These are phyloP conservation scores for Drosophila monieri DNA, from an alignment of 2,888 invertebrate genomes.

Conservation along the genomic window DNA sequence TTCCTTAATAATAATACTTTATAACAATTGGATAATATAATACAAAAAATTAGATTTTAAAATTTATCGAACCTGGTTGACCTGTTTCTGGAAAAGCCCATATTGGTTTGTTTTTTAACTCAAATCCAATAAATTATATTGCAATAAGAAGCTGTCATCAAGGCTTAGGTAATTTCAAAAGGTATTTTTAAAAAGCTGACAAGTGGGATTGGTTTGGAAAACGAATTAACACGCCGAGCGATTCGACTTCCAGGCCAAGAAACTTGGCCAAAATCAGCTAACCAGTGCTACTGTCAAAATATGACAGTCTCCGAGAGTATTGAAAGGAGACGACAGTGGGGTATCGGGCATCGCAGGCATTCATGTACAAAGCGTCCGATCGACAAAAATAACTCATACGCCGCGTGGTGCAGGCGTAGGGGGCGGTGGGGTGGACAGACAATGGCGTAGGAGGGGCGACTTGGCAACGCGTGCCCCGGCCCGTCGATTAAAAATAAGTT, in stretches of 20 bases:
- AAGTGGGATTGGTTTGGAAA: background rate
- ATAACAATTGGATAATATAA: too few species aligned
- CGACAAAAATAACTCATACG: conserved; percentile 63
- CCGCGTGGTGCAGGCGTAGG: background rate
- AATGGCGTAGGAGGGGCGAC: conserved; percentile 50
- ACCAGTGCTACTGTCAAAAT: conserved; percentile 15
- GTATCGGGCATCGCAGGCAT: conserved; percentile 21
- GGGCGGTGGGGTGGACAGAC: conserved; percentile 23
- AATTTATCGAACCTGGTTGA: too few species aligned
- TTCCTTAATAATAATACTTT: too few species aligned
- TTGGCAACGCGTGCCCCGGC: conserved; percentile 51
- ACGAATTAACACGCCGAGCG: background rate
- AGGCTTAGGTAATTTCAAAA: background rate
- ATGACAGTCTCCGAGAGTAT: conserved; percentile 37
- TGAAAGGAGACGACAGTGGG: conserved; percentile 1
- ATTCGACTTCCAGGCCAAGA: conserved; percentile 7
- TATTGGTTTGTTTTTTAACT: too few species aligned
- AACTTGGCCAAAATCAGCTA: conserved; percentile 1
- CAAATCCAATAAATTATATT: too few species aligned
- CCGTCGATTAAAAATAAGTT: conserved; percentile 69
- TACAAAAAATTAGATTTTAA: too few species aligned
- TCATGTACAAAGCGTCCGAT: conserved; percentile 39
- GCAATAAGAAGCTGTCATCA: background rate
- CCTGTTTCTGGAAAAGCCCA: too few species aligned
- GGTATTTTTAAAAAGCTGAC: background rate